Conservation (phyloP, 2,113 vertebrate species). For the Anguilla rostrata region DNA sequence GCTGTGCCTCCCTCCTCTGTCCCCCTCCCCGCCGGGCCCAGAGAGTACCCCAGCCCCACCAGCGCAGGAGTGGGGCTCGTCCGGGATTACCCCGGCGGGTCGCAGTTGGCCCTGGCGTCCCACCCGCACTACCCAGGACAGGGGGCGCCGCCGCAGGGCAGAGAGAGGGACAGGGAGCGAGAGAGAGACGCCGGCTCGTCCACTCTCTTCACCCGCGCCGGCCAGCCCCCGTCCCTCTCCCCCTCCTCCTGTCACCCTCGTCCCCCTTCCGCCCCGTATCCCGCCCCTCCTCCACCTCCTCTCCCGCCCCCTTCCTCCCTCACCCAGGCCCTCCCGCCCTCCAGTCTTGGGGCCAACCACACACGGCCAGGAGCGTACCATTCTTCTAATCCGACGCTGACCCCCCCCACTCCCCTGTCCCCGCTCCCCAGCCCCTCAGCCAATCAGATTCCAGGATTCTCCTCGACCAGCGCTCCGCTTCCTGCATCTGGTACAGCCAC, state of each 20-base stretch:
- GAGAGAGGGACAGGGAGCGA: conserved; percentile 56
- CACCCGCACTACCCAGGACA: conserved; percentile 63
- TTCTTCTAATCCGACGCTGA: conserved; percentile 60
- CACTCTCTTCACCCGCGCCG: conserved; percentile 64
- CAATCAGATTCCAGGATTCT: conserved; percentile 68
- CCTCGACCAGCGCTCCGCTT: conserved; percentile 57
- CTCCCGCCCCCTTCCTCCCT: conserved; percentile 56
- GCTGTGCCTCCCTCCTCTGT: conserved; percentile 54
- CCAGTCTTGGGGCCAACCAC: conserved; percentile 68
- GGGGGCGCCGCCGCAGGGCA: conserved; percentile 43
- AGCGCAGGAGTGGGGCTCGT: conserved; percentile 62
- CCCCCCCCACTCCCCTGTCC: conserved; percentile 68
- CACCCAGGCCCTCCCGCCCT: conserved; percentile 58
- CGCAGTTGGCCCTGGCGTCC: conserved; percentile 56
- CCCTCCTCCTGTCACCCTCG: conserved; percentile 65
- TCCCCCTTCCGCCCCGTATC: conserved; percentile 54
- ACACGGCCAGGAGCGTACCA: conserved; percentile 64
- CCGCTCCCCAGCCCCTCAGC: conserved; percentile 74
- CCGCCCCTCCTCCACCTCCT: conserved; percentile 60
- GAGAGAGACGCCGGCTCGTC: conserved; percentile 64
- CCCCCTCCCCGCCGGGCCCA: conserved; percentile 48
- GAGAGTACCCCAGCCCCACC: conserved; percentile 71
- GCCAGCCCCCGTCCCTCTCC: conserved; percentile 67
- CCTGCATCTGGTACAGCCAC: conserved; percentile 58
- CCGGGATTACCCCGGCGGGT: conserved; percentile 65